Evolutionary conservation across 2,888 invertebrate species (phyloP).

Genomic region (Saturnia japonica): DNA sequence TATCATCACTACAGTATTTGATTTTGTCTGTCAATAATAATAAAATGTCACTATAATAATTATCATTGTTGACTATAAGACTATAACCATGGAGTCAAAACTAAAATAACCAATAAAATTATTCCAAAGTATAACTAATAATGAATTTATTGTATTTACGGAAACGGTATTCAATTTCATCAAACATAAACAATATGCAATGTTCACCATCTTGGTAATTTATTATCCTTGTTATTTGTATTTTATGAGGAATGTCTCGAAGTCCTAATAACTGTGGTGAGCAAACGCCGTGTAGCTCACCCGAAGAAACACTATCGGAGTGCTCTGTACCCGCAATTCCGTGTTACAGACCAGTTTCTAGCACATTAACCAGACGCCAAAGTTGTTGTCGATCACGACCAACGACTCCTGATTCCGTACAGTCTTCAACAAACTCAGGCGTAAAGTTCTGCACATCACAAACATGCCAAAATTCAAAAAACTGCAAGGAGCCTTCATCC

Average conservation of each 20-base stretch:
- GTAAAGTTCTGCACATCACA: neutral
- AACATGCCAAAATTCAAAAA: neutral
- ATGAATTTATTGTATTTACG: neutral
- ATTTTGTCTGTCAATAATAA: neutral
- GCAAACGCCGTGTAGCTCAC: neutral
- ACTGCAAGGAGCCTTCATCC: neutral
- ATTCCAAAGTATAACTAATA: neutral
- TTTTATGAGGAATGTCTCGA: neutral
- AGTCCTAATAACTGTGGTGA: neutral
- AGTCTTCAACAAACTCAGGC: neutral
- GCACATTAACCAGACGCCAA: neutral
- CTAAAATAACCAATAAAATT: neutral
- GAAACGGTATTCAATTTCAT: neutral
- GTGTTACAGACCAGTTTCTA: neutral
- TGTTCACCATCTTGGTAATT: neutral
- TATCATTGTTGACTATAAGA: neutral
- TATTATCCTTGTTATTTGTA: neutral
- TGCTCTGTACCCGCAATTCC: neutral
- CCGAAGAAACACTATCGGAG: neutral
- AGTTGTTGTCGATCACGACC: slow-evolving; percentile 6
- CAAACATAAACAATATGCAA: neutral
- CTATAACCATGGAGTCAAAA: neutral
- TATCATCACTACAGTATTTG: neutral
- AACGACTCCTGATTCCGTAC: neutral
- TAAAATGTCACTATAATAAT: neutral